phyloP scores from a whole-genome alignment of 2,888 invertebrate genomes.

The Eupithecia vulgata region DNA sequence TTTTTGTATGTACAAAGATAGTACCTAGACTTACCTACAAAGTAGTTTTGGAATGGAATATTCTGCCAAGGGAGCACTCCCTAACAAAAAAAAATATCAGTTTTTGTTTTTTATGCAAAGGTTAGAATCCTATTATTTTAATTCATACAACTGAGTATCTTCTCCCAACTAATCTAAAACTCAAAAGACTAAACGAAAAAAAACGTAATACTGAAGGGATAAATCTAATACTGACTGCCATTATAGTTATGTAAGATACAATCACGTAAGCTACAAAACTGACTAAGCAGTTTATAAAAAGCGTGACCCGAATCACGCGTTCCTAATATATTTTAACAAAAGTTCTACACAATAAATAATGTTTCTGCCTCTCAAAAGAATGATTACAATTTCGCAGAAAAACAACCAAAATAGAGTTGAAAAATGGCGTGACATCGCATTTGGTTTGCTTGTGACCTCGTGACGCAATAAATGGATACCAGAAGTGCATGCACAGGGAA shows the following conservation, averaged over 20 bases:
- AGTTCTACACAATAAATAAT: neutral
- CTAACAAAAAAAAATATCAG: neutral
- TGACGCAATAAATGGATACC: too few relatives aligned
- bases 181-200: neutral
- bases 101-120: neutral
- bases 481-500: too few relatives aligned
- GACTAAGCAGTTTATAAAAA: conserved; percentile 1
- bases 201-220: neutral
- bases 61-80: neutral
- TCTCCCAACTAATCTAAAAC: neutral
- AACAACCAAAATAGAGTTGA: neutral
- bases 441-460: too few relatives aligned
- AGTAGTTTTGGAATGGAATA: too few relatives aligned
- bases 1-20: neutral
- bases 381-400: conserved; percentile 1
- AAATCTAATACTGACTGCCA: neutral
- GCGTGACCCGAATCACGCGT: neutral
- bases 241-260: neutral
- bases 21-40: too few relatives aligned
- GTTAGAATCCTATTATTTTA: neutral
- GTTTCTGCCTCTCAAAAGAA: neutral
- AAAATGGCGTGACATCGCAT: neutral
- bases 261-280: neutral
- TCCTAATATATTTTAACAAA: neutral
- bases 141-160: neutral